phyloP scores from a whole-genome alignment of 2,888 invertebrate genomes.

The Sarcophaga carnaria region DNA sequence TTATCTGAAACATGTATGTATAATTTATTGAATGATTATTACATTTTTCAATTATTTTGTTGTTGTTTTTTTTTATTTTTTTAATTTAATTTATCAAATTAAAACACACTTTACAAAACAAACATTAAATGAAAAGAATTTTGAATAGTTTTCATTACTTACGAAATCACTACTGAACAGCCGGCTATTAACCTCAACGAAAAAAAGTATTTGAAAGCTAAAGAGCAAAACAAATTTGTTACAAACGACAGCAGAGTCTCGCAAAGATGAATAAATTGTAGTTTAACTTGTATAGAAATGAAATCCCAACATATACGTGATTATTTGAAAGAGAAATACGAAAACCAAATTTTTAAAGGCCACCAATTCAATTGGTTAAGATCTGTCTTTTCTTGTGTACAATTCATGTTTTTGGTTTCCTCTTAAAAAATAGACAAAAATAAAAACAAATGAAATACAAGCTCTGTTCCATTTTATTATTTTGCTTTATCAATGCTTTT shows the following conservation, averaged over 20 bases:
- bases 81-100: neutral
- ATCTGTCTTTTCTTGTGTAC: too few relatives aligned
- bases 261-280: neutral
- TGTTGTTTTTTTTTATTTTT: constrained; percentile 7
- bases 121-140: neutral
- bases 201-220: neutral
- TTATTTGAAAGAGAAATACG: neutral
- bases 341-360: too few relatives aligned
- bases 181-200: neutral
- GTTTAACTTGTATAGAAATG: neutral
- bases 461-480: too few relatives aligned
- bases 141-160: neutral
- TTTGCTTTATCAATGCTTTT: too few relatives aligned
- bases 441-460: too few relatives aligned
- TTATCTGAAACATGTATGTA: too few relatives aligned
- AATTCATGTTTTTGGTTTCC: too few relatives aligned
- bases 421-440: too few relatives aligned
- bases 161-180: constrained; percentile 2
- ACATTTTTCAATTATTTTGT: neutral
- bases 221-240: neutral
- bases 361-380: too few relatives aligned
- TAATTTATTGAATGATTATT: neutral
- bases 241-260: neutral
- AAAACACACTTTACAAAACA: neutral
- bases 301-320: neutral